Percentiles rank a stretch among this genome's conserved stretches.
These are phyloP conservation scores for Nomada lathburiana DNA, from an alignment of 2,888 invertebrate species.

Conservation along the genomic window DNA sequence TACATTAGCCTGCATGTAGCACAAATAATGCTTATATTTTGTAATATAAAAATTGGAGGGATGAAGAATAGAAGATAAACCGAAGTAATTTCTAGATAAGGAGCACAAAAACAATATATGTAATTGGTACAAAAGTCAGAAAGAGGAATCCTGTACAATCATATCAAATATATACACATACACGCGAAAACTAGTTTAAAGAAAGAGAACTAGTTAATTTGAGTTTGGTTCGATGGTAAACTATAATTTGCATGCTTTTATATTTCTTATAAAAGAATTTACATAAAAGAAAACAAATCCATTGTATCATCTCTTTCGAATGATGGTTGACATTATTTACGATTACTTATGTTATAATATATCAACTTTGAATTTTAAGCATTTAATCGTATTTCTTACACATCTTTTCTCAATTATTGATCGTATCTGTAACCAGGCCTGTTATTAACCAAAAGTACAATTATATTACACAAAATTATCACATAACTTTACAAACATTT, in stretches of 20 bases:
- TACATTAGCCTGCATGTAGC: constrained; percentile 34
- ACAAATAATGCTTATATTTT: constrained; percentile 30
- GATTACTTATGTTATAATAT: constrained; percentile 41
- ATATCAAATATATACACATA: constrained; percentile 27
- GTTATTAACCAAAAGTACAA: constrained; percentile 61
- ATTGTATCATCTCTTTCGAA: constrained; percentile 41
- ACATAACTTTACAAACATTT: constrained; percentile 61
- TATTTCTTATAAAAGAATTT: constrained; percentile 30
- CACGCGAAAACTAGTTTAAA: constrained; percentile 7
- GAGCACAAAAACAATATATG: constrained; percentile 38
- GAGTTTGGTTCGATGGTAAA: constrained; percentile 12
- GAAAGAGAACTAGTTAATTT: constrained; percentile 7
- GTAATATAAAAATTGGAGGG: constrained; percentile 33
- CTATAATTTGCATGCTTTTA: constrained; percentile 24
- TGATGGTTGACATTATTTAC: constrained; percentile 40
- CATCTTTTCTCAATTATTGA: constrained; percentile 42
- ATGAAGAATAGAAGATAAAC: constrained; percentile 11
- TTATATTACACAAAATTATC: constrained; percentile 66
- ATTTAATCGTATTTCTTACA: constrained; percentile 49
- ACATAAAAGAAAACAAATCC: constrained; percentile 40
- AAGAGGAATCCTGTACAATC: background rate
- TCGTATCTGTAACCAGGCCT: constrained; percentile 61
- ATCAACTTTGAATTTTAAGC: constrained; percentile 56
- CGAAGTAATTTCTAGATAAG: constrained; percentile 24
- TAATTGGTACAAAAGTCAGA: constrained; percentile 47